A percentile compares a stretch with the other conserved stretches of the same genome.
These are phyloP conservation scores for Oxyruncus cristatus DNA, from an alignment of 2,113 vertebrate species.

Conservation along the genomic window DNA sequence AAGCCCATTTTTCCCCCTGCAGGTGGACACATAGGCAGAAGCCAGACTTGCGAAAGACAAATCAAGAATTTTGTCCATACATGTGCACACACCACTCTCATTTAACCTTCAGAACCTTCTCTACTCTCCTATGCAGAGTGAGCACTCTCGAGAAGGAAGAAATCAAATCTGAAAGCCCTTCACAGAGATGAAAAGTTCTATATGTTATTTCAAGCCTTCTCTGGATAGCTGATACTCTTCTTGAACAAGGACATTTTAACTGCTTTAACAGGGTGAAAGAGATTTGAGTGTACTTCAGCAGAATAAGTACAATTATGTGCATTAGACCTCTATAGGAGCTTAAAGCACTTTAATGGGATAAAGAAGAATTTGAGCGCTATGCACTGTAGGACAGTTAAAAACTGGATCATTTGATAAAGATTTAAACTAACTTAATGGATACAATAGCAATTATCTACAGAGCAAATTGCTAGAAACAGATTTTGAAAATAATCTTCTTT, in stretches of 20 bases:
- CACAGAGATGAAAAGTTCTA: background rate
- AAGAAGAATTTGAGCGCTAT: constrained; percentile 23
- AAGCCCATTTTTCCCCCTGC: background rate
- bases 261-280: constrained; percentile 3
- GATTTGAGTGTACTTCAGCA: constrained; percentile 28
- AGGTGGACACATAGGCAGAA: background rate
- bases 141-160: background rate
- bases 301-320: constrained; percentile 54
- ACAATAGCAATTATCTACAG: constrained; percentile 18
- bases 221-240: background rate
- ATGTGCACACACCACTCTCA: background rate
- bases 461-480: background rate
- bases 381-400: background rate
- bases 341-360: constrained; percentile 31
- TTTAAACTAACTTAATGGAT: constrained; percentile 34
- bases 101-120: background rate
- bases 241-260: constrained; percentile 26
- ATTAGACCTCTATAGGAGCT: constrained; percentile 1
- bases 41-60: background rate
- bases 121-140: background rate
- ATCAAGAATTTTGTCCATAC: background rate
- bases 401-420: constrained; percentile 33
- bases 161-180: constrained; percentile 4
- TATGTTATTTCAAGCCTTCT: constrained; percentile 8
- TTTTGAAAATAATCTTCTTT: background rate